Percentiles rank a stretch among this genome's conserved stretches.
Conservation (phyloP, 1,140 invertebrate genomes). For the Hermatobates lingyangjiaoensis region DNA sequence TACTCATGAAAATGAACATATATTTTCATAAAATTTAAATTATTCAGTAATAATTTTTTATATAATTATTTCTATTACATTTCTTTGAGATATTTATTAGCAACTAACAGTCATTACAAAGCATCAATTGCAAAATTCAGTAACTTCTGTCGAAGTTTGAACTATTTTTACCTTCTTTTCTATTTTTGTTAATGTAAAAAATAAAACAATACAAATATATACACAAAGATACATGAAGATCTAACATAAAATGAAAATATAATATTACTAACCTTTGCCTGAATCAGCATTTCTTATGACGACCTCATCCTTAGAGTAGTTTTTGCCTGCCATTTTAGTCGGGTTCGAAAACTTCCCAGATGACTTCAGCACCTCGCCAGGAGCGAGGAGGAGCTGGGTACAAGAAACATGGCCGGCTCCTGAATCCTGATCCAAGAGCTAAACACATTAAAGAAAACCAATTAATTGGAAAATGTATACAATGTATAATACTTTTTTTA, state of each 20-base stretch:
- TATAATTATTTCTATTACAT: no score
- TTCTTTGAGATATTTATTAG: no score
- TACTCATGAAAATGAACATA: no score
- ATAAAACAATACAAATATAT: neutral
- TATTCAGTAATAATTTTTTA: no score
- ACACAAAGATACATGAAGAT: neutral
- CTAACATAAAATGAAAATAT: neutral
- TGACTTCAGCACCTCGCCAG: constrained; percentile 66
- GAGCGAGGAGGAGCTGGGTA: constrained; percentile 36
- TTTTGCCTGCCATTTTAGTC: constrained; percentile 76
- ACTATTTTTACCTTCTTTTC: neutral
- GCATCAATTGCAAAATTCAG: no score
- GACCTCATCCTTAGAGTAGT: constrained; percentile 83
- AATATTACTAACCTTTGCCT: constrained; percentile 57
- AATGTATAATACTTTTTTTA: no score
- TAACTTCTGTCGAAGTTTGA: no score
- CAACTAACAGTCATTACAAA: no score
- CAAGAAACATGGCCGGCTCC: constrained; percentile 16
- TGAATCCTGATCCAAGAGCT: no score
- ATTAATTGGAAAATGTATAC: no score
- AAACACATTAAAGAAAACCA: no score
- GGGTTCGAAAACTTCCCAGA: constrained; percentile 74
- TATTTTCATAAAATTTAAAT: no score
- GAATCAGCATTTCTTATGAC: constrained; percentile 84
- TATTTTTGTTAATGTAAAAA: neutral